phyloP scores from a whole-genome alignment of 2,888 invertebrate species.

The Melanophora roralis region DNA sequence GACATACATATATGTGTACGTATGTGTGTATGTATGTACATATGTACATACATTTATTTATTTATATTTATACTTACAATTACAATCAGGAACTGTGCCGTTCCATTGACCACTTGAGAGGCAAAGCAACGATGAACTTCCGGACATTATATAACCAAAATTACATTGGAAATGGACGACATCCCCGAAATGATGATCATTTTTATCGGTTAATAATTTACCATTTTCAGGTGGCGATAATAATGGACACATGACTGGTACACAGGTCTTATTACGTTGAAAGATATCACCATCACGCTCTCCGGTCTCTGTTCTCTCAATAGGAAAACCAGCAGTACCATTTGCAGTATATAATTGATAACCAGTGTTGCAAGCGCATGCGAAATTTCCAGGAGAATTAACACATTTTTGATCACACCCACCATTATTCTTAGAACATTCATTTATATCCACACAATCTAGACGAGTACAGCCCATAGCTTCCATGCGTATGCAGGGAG shows the following conservation, averaged over 20 bases:
- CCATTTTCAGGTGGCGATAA: slow-evolving; percentile 90
- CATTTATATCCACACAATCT: slow-evolving; percentile 93
- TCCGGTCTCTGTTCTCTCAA: slow-evolving; percentile 91
- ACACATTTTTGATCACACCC: slow-evolving; percentile 96
- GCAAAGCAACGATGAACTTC: slow-evolving; percentile 90
- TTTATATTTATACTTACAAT: slow-evolving; percentile 82
- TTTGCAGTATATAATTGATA: slow-evolving; percentile 91
- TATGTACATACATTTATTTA: too few relatives aligned
- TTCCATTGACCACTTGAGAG: slow-evolving; percentile 95
- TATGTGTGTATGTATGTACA: too few relatives aligned
- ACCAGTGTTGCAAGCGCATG: slow-evolving; percentile 93
- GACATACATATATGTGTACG: too few relatives aligned
- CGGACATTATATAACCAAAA: slow-evolving; percentile 95
- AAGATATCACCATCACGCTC: slow-evolving; percentile 91
- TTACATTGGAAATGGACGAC: slow-evolving; percentile 94
- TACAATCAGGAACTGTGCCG: slow-evolving; percentile 93
- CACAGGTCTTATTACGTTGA: slow-evolving; percentile 95
- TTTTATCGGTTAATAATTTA: slow-evolving; percentile 87
- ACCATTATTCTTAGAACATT: slow-evolving; percentile 90
- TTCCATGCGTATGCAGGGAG: slow-evolving; percentile 93
- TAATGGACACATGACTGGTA: slow-evolving; percentile 92
- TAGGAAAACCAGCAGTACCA: slow-evolving; percentile 91
- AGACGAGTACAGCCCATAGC: slow-evolving; percentile 94
- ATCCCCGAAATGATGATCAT: slow-evolving; percentile 92
- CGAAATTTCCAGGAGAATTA: slow-evolving; percentile 91